Evolutionary conservation across 2,797 vertebrate genomes (phyloP), one percentile per base, ranked within the genome.

Genomic region (Amniataba percoides): DNA sequence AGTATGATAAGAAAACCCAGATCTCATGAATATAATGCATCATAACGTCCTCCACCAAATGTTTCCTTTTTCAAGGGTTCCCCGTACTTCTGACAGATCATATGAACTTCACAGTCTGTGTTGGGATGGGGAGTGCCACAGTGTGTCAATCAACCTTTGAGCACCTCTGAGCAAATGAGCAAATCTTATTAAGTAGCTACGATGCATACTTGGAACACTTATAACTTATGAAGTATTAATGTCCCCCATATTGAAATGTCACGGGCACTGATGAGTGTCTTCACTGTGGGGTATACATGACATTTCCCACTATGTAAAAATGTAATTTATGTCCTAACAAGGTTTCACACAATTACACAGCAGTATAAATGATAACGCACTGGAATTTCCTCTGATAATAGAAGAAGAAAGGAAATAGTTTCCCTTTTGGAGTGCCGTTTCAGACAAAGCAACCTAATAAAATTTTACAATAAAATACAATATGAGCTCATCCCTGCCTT

Each of bases 11-110:
- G 85, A 80, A 89, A 88, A 77, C 78, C 83, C 74, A 39, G 85
- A 87, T 83, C 81, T 88, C 79, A 85, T 87, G 81, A 89, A 85
- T 88, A 76, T 80, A 80, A 77, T 60, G 48, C 76, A 81, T 90
- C 79, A 83, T 90, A 89, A 90, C 76, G 78, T 87, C 63, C 61
- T 78, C 42, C 58, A 60, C 42, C 70, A 74, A 53, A 59, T 64
- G 36, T 64, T 76, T 74, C 5, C 27, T 31, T 31, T 80, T 69
- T 59, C 36, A 19, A 62, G 82, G 82, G 58, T 68, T 78, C 57
- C 71, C 60, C 72, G 36, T 60, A 57, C 56, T 74, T 81, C 67
- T 74, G 70, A 80, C 36, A 34, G 27, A 72, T 68, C 19, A 18
- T 42, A 25, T 27, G 25, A 46, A 45, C 21, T 2, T 6, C 27